These are phyloP conservation scores for Heteromyza rotundicornis DNA, from an alignment of 2,888 invertebrate genomes.

Conservation along the genomic window DNA sequence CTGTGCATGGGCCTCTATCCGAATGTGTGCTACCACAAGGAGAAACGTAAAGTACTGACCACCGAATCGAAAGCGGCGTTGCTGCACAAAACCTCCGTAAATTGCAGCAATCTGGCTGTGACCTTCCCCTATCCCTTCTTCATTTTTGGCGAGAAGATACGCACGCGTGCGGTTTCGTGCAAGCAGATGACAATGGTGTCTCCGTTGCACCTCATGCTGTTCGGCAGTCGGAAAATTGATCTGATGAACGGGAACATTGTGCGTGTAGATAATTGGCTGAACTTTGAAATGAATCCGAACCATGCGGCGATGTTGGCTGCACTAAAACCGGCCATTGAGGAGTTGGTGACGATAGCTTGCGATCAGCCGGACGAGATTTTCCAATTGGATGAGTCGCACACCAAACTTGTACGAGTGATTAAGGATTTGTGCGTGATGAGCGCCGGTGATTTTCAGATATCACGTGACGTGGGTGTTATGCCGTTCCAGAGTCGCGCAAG, in stretches of 20 bases:
- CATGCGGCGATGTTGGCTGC: conserved; percentile 84
- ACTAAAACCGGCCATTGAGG: conserved; percentile 87
- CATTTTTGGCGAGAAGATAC: conserved; percentile 97
- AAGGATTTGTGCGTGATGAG: conserved; percentile 77
- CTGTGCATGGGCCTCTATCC: conserved; percentile 94
- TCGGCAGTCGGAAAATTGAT: conserved; percentile 80
- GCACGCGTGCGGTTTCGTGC: conserved; percentile 93
- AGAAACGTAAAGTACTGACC: conserved; percentile 93
- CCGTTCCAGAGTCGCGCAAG: conserved; percentile 49
- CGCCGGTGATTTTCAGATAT: conserved; percentile 76
- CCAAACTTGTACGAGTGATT: conserved; percentile 72
- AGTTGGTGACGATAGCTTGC: conserved; percentile 80
- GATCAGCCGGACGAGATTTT: conserved; percentile 79
- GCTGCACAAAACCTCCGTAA: conserved; percentile 96
- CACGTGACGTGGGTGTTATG: conserved; percentile 64
- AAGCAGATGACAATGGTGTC: conserved; percentile 97
- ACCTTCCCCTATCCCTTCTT: conserved; percentile 93
- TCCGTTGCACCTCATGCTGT: conserved; percentile 89
- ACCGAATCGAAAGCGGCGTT: conserved; percentile 94
- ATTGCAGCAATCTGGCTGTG: conserved; percentile 83
- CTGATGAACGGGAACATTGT: conserved; percentile 71
- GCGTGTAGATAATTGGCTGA: conserved; percentile 92
- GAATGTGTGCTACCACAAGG: conserved; percentile 94
- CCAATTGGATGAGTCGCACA: conserved; percentile 57
- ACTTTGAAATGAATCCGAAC: conserved; percentile 80